Conservation (phyloP, 2,797 vertebrate genomes). For the Xiphophorus birchmanni region DNA sequence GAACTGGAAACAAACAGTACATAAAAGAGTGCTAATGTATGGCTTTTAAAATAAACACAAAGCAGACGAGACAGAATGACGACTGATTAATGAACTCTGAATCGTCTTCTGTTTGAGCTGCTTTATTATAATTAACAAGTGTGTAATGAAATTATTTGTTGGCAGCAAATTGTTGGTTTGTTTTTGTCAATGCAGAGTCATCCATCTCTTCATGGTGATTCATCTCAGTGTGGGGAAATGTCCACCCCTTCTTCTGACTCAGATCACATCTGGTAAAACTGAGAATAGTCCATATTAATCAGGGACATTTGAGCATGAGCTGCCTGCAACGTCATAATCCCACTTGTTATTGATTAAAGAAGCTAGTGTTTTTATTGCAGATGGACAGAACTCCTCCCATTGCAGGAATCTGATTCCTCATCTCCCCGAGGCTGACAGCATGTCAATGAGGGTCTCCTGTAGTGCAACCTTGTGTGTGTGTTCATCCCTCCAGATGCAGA, state of each 20-base stretch:
- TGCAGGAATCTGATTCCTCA: constrained; percentile 6
- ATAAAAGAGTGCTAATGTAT: neutral
- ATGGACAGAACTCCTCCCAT: neutral
- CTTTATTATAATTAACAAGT: neutral
- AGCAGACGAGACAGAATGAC: neutral
- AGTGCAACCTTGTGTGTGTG: constrained; percentile 10
- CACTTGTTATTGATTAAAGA: neutral
- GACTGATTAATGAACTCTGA: neutral
- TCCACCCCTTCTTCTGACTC: neutral
- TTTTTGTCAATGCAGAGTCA: neutral
- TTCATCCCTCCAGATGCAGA: constrained; percentile 32
- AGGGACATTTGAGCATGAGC: neutral
- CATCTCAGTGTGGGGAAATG: neutral
- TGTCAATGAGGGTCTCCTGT: constrained; percentile 20
- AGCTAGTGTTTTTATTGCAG: neutral
- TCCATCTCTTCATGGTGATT: neutral
- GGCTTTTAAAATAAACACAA: neutral
- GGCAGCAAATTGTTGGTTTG: neutral
- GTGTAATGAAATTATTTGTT: neutral
- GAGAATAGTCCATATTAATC: neutral
- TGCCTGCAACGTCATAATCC: neutral
- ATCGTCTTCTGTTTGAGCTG: neutral
- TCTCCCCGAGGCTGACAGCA: neutral
- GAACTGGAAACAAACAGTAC: neutral
- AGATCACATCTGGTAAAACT: neutral